These are phyloP conservation scores for Tringa solitaria DNA, from an alignment of 2,113 vertebrate genomes.

Conservation along the genomic window DNA sequence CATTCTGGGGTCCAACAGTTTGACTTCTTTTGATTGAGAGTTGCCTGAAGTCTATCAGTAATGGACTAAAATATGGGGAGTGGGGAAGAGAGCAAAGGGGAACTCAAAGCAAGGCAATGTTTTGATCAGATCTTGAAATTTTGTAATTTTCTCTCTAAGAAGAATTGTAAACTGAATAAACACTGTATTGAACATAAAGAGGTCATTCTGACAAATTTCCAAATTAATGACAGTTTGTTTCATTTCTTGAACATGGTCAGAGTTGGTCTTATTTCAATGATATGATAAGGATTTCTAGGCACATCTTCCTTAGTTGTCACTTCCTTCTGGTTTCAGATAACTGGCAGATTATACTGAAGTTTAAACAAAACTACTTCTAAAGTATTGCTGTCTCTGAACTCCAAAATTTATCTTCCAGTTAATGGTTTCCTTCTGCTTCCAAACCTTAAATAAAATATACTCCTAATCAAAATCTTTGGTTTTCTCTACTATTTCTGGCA, in stretches of 20 bases:
- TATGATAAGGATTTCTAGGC: neutral
- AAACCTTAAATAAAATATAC: neutral
- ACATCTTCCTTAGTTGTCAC: neutral
- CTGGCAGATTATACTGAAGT: neutral
- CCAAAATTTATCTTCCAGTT: neutral
- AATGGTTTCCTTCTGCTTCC: neutral
- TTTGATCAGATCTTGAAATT: neutral
- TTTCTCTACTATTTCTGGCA: neutral
- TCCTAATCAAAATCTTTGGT: neutral
- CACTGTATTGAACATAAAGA: neutral
- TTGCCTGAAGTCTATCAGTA: neutral
- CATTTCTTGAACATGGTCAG: neutral
- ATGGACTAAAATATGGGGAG: neutral
- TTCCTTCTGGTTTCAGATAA: neutral
- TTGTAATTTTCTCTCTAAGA: neutral
- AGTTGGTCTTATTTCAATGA: neutral
- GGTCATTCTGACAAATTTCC: neutral
- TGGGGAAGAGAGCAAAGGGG: neutral
- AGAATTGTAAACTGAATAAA: neutral
- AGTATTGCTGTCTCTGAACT: neutral
- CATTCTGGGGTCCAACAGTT: neutral
- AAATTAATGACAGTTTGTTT: neutral
- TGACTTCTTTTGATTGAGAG: neutral
- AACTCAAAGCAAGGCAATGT: neutral
- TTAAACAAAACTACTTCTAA: neutral